phyloP scores from a whole-genome alignment of 2,113 vertebrate genomes.

The Ailurus styani region DNA sequence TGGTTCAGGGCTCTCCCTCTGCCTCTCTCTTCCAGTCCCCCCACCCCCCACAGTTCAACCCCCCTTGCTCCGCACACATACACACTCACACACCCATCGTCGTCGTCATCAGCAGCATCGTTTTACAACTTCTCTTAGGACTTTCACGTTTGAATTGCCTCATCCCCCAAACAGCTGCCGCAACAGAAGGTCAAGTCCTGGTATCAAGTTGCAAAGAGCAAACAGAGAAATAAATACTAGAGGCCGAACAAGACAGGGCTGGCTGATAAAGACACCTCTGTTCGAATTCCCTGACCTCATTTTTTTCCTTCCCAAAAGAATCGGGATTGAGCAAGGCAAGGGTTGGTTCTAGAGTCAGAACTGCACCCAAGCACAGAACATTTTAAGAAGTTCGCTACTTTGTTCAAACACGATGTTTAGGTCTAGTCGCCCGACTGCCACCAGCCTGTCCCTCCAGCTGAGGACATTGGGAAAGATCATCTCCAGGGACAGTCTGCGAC shows the following conservation, averaged over 20 bases:
- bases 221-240: neutral
- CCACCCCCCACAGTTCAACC: neutral
- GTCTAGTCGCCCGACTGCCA: neutral
- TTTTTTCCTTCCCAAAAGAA: conserved; percentile 16
- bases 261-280: neutral
- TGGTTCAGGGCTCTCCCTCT: neutral
- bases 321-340: neutral
- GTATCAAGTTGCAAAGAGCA: conserved; percentile 10
- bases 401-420: neutral
- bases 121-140: neutral
- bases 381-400: conserved; percentile 15
- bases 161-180: conserved; percentile 43
- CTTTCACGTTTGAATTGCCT: neutral
- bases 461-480: neutral
- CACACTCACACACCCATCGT: neutral
- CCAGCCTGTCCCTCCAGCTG: neutral
- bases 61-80: neutral
- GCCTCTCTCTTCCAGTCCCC: neutral
- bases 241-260: neutral
- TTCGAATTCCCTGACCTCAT: conserved; percentile 20
- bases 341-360: conserved; percentile 17
- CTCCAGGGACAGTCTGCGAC: neutral
- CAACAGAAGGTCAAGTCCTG: neutral
- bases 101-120: neutral
- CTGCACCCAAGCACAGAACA: neutral